Percentiles rank a stretch among this genome's conserved stretches.
Conservation (phyloP, 2,888 invertebrate species). For the Patella pellucida region DNA sequence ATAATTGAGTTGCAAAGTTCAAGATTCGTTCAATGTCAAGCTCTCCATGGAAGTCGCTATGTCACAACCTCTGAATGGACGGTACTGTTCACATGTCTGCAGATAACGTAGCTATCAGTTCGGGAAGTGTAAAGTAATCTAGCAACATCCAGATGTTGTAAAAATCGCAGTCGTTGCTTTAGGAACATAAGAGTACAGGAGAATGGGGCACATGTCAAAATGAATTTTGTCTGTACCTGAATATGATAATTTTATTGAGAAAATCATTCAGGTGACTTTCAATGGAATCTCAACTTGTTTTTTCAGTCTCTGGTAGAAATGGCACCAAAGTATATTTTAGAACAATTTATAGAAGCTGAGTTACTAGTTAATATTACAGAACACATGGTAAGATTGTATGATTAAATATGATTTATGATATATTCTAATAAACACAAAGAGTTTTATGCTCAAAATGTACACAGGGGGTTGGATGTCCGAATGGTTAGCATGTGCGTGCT, state of each 20-base stretch:
- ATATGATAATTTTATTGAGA: neutral
- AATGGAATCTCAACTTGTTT: constrained; percentile 16
- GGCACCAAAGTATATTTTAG: constrained; percentile 98
- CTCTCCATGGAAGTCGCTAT: no score
- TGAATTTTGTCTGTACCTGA: neutral
- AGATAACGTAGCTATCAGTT: neutral
- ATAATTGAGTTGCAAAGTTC: no score
- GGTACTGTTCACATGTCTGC: no score
- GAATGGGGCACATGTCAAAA: neutral
- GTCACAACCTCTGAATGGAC: no score
- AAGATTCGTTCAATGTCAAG: no score
- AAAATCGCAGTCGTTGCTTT: no score
- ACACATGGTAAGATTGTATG: constrained; percentile 78
- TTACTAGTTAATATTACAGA: constrained; percentile 97
- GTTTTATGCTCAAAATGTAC: neutral
- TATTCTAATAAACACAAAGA: neutral
- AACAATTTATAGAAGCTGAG: constrained; percentile 88
- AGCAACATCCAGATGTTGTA: no score
- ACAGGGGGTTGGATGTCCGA: no score
- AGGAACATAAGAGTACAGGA: neutral
- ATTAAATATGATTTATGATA: no score
- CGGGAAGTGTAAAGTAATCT: no score
- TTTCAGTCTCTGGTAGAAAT: constrained; percentile 92
- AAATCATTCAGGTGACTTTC: neutral
- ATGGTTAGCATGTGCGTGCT: no score